These are phyloP conservation scores for Bursaphelenchus mucronatus DNA, from an alignment of 1,140 invertebrate species.

Conservation along the genomic window DNA sequence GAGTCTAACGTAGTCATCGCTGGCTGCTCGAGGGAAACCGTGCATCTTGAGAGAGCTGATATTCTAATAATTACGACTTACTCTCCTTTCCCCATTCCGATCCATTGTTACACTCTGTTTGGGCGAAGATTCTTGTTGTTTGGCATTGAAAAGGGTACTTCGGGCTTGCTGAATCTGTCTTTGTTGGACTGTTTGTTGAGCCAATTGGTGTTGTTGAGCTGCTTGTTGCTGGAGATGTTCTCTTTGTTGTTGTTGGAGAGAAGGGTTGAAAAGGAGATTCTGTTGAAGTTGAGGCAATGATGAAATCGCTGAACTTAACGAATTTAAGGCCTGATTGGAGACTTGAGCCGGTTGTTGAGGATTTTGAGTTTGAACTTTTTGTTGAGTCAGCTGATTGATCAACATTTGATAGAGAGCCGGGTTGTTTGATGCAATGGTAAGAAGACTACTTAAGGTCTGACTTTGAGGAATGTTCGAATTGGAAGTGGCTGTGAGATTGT, in stretches of 20 bases:
- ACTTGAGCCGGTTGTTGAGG: constrained; percentile 5
- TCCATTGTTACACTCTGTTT: no score
- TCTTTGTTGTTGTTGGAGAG: constrained; percentile 3
- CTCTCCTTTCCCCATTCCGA: no score
- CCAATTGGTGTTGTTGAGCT: neutral
- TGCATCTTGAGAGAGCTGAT: constrained; percentile 2
- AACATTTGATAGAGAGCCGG: no score
- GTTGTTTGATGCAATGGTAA: no score
- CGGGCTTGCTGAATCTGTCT: neutral
- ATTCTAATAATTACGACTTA: neutral
- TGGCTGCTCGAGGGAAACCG: constrained; percentile 35
- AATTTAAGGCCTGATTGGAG: no score
- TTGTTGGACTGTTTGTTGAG: neutral
- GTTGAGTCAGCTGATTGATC: no score
- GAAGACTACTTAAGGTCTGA: no score
- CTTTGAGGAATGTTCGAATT: no score
- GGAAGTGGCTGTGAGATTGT: no score
- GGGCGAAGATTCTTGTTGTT: no score
- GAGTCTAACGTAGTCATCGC: constrained; percentile 46
- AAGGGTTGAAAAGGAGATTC: constrained; percentile 2
- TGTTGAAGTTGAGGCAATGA: constrained; percentile 5
- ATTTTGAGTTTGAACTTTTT: neutral
- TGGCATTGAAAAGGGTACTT: neutral
- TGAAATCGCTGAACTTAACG: neutral
- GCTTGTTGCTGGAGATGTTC: neutral